Evolutionary conservation across 2,113 vertebrate species (phyloP).

Genomic region (Hymenochirus boettgeri): DNA sequence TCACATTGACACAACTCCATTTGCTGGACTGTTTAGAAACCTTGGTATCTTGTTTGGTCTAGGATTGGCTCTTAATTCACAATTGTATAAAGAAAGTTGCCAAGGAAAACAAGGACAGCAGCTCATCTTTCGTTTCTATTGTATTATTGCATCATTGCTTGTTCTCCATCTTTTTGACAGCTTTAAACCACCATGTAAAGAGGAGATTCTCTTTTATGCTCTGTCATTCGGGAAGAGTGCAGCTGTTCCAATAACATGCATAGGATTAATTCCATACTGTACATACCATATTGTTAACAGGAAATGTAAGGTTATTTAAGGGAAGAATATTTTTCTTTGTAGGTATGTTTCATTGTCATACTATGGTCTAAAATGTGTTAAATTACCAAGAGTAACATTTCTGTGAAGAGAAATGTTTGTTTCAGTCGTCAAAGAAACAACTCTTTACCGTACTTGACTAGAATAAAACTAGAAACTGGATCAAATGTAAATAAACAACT

Average conservation of each 20-base stretch:
- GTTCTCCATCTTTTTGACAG: constrained; percentile 84
- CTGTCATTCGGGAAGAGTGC: constrained; percentile 95
- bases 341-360: too few species aligned
- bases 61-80: constrained; percentile 85
- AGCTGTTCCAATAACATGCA: constrained; percentile 73
- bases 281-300: constrained; percentile 62
- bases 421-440: too few species aligned
- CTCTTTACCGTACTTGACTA: too few species aligned
- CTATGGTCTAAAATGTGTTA: too few species aligned
- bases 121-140: constrained; percentile 60
- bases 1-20: constrained; percentile 86
- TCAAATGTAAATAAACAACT: too few species aligned
- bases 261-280: constrained; percentile 81
- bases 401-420: too few species aligned
- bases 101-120: constrained; percentile 54
- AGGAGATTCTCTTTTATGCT: constrained; percentile 76
- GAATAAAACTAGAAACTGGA: too few species aligned
- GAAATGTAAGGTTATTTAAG: constrained; percentile 62
- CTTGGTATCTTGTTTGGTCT: constrained; percentile 89
- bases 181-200: constrained; percentile 81
- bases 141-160: constrained; percentile 66
- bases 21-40: constrained; percentile 91
- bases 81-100: constrained; percentile 72
- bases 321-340: neutral
- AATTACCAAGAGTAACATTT: too few species aligned